These are phyloP conservation scores for Isurus oxyrinchus DNA, from an alignment of 2,113 vertebrate species.

Conservation along the genomic window DNA sequence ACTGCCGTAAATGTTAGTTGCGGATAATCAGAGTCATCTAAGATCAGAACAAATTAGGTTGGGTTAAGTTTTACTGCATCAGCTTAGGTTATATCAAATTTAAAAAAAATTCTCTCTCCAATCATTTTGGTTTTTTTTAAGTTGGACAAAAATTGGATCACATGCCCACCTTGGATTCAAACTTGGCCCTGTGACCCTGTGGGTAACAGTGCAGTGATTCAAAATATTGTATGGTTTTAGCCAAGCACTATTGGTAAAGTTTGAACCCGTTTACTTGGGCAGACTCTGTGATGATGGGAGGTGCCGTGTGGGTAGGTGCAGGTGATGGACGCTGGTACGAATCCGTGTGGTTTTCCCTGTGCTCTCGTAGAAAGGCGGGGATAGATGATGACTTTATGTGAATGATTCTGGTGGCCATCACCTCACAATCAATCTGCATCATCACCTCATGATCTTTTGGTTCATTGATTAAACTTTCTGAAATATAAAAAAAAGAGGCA, in stretches of 20 bases:
- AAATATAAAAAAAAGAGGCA: not conserved
- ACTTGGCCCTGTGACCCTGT: not conserved
- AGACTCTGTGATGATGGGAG: conserved; percentile 47
- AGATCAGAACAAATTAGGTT: not conserved
- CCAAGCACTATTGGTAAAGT: not conserved
- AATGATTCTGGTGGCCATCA: conserved; percentile 85
- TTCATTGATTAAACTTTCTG: conserved; percentile 84
- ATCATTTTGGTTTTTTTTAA: not conserved
- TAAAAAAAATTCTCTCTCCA: not conserved
- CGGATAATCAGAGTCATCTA: not conserved
- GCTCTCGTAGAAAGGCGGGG: conserved; percentile 70
- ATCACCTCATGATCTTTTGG: conserved; percentile 79
- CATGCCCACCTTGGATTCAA: not conserved
- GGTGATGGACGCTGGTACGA: conserved; percentile 65
- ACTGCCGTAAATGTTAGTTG: not conserved
- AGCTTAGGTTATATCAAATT: not conserved
- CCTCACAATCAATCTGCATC: conserved; percentile 98
- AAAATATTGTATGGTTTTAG: not conserved
- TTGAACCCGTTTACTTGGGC: conserved; percentile 12
- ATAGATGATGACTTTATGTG: conserved; percentile 86
- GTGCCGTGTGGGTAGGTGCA: conserved; percentile 50
- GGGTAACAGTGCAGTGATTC: not conserved
- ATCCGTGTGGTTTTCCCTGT: conserved; percentile 65
- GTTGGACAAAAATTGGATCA: not conserved
- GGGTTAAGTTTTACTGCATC: not conserved